These are phyloP conservation scores for Neolamprologus kungweensis DNA, from an alignment of 2,113 vertebrate genomes.

Conservation along the genomic window DNA sequence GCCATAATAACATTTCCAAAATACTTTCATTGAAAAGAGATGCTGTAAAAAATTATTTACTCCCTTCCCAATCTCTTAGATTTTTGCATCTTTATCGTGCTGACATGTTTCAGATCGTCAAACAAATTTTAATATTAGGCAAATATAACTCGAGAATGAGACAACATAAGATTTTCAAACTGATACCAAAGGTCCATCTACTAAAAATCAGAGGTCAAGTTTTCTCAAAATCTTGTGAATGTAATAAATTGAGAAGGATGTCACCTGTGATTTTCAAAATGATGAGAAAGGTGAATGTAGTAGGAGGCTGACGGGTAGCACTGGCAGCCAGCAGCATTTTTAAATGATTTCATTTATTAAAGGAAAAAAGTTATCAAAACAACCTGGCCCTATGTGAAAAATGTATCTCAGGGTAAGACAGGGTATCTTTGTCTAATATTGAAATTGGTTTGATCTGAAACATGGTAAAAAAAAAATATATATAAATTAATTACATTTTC, in stretches of 20 bases:
- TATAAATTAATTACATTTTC: background rate
- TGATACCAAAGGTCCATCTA: background rate
- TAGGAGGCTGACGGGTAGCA: background rate
- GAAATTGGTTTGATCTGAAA: background rate
- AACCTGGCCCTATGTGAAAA: background rate
- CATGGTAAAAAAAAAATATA: background rate
- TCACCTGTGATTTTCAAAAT: background rate
- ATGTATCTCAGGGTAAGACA: background rate
- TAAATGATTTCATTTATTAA: background rate
- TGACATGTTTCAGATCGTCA: background rate
- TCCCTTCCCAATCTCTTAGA: background rate
- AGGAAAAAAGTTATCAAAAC: background rate
- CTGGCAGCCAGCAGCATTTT: background rate
- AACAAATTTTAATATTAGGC: background rate
- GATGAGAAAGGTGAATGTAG: background rate
- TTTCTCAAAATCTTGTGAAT: background rate
- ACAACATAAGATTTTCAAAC: background rate
- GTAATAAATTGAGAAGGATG: background rate
- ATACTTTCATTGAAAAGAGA: background rate
- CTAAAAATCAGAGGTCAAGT: background rate
- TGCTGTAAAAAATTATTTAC: background rate
- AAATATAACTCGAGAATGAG: background rate
- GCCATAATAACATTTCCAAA: background rate
- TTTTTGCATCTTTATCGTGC: background rate
- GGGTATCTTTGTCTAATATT: background rate